These are phyloP conservation scores for Pantelozetes paolii DNA, from an alignment of 2,888 invertebrate species.

Conservation along the genomic window DNA sequence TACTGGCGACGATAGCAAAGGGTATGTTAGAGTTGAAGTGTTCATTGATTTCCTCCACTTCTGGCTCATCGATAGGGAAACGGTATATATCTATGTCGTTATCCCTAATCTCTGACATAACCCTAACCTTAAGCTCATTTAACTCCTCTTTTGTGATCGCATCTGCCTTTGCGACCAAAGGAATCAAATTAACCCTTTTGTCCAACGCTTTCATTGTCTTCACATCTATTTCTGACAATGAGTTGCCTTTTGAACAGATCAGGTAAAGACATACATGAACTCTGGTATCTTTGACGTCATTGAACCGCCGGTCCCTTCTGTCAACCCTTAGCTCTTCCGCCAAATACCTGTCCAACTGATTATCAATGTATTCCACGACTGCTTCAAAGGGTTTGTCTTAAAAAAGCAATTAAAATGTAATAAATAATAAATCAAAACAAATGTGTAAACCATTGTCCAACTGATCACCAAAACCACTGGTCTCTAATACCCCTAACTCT, in stretches of 20 bases:
- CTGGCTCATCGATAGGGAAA: slow-evolving; percentile 96
- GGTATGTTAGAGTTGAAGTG: slow-evolving; percentile 92
- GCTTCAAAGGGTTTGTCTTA: slow-evolving; percentile 61
- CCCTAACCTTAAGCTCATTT: slow-evolving; percentile 86
- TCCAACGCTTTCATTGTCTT: slow-evolving; percentile 99
- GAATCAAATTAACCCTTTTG: slow-evolving; percentile 92
- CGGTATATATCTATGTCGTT: slow-evolving; percentile 97
- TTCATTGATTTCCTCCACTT: slow-evolving; percentile 80
- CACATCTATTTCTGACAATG: slow-evolving; percentile 92
- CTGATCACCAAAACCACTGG: slow-evolving; percentile 99
- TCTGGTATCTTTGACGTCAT: too few species aligned
- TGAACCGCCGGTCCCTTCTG: slow-evolving; percentile 71
- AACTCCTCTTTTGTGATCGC: slow-evolving; percentile 97
- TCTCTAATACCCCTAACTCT: slow-evolving; percentile 94
- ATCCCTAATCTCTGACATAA: slow-evolving; percentile 81
- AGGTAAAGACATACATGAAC: slow-evolving; percentile 98
- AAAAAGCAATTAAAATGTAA: neutral
- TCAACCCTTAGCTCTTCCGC: slow-evolving; percentile 96
- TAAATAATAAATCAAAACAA: slow-evolving; percentile 32
- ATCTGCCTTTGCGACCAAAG: slow-evolving; percentile 98
- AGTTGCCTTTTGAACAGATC: slow-evolving; percentile 90
- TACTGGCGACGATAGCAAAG: slow-evolving; percentile 97
- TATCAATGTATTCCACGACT: slow-evolving; percentile 96
- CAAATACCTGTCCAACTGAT: slow-evolving; percentile 95
- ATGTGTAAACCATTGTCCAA: slow-evolving; percentile 89